Percentiles rank a stretch among this genome's conserved stretches.
These are phyloP conservation scores for Fratercula arctica DNA, from an alignment of 2,797 vertebrate genomes.

Conservation along the genomic window DNA sequence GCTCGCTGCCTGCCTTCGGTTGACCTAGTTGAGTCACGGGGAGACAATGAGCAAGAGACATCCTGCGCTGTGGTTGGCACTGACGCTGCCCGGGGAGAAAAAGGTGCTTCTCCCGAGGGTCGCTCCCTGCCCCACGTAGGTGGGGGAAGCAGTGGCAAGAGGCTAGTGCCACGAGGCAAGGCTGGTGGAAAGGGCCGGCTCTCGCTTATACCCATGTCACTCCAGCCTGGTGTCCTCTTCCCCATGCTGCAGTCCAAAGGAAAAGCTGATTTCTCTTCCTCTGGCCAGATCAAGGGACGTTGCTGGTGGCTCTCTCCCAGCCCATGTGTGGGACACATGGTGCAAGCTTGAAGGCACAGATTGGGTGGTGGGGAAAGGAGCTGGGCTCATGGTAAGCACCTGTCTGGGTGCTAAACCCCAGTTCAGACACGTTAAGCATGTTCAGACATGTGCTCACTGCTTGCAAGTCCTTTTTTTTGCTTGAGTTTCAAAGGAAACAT, in stretches of 20 bases:
- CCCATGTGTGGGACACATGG: accelerated
- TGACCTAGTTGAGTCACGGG: constrained; percentile 68
- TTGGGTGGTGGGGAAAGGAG: not conserved
- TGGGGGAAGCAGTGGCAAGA: not conserved
- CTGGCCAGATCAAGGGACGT: not conserved
- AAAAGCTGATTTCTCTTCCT: not conserved
- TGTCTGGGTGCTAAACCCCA: not conserved
- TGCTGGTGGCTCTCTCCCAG: not conserved
- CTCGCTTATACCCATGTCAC: accelerated
- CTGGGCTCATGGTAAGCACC: not conserved
- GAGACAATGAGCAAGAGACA: not conserved
- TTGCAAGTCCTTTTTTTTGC: not conserved
- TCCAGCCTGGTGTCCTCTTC: not conserved
- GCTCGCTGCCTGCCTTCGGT: not conserved
- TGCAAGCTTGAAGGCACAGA: not conserved
- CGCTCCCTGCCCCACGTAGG: not conserved
- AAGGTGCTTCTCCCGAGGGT: not conserved
- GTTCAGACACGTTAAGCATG: accelerated
- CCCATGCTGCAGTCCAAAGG: not conserved
- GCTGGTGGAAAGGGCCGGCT: accelerated
- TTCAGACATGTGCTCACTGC: not conserved
- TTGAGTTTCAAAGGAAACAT: not conserved
- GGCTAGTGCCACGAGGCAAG: accelerated
- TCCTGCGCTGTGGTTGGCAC: constrained; percentile 28
- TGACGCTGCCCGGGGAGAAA: not conserved